Conservation (phyloP, 2,888 invertebrate genomes). For the Silvanus unidentatus region DNA sequence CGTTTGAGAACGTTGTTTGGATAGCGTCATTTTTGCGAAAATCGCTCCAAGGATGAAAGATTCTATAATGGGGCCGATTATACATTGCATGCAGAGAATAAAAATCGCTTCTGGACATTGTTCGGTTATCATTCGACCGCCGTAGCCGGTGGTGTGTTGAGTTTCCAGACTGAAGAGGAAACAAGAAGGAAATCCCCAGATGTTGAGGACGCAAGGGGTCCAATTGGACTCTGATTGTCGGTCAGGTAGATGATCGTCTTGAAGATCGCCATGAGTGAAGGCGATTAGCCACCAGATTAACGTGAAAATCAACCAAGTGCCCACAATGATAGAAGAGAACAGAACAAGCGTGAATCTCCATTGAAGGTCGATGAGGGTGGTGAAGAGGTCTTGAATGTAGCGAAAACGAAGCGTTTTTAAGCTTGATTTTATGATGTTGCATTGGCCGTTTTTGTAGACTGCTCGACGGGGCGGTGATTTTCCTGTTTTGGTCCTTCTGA, state of each 20-base stretch:
- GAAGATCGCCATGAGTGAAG: slow-evolving; percentile 78
- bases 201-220: slow-evolving; percentile 79
- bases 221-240: slow-evolving; percentile 48
- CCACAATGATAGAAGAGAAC: slow-evolving; percentile 78
- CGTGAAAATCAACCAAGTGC: slow-evolving; percentile 81
- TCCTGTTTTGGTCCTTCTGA: too few species aligned
- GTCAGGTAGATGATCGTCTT: slow-evolving; percentile 53
- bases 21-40: slow-evolving; percentile 89
- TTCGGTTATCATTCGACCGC: slow-evolving; percentile 73
- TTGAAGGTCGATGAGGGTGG: slow-evolving; percentile 25
- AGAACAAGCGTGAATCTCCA: slow-evolving; percentile 52
- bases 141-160: slow-evolving; percentile 88
- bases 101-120: slow-evolving; percentile 88
- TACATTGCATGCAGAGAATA: slow-evolving; percentile 87
- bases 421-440: slow-evolving; percentile 22
- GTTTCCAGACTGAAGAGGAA: slow-evolving; percentile 92
- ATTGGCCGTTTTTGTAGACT: slow-evolving; percentile 27
- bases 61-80: slow-evolving; percentile 43
- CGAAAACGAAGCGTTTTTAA: slow-evolving; percentile 54
- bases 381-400: slow-evolving; percentile 48
- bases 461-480: slow-evolving; percentile 54
- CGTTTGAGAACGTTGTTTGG: slow-evolving; percentile 85
- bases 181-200: slow-evolving; percentile 80
- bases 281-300: slow-evolving; percentile 84
- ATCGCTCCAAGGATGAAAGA: slow-evolving; percentile 73